Conservation (phyloP, 2,797 vertebrate species). For the Macropus fuliginosus region DNA sequence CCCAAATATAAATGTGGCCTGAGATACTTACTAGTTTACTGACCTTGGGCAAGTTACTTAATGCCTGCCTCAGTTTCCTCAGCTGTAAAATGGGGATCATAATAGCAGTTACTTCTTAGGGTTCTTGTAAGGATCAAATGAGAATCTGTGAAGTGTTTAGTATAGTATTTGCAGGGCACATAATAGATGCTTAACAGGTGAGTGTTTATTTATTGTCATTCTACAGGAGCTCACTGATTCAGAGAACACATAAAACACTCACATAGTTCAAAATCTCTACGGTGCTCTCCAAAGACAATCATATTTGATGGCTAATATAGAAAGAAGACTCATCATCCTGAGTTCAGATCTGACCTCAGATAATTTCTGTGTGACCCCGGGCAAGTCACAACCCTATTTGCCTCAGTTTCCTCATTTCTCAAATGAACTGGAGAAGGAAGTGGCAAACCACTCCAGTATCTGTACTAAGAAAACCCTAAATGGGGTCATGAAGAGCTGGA, state of each 20-base stretch:
- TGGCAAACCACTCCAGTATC: no score
- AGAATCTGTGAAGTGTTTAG: background rate
- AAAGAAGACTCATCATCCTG: background rate
- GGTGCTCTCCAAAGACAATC: background rate
- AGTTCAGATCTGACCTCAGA: background rate
- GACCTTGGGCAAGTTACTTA: background rate
- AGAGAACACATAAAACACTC: background rate
- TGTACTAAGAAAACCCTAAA: background rate
- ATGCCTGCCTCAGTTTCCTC: no score
- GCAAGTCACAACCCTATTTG: no score
- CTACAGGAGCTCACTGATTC: background rate
- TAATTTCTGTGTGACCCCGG: background rate
- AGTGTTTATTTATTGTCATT: background rate
- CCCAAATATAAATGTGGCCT: background rate
- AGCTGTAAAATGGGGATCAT: background rate
- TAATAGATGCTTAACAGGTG: background rate
- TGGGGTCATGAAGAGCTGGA: background rate
- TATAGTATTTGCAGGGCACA: background rate
- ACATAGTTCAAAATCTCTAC: background rate
- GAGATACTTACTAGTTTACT: background rate
- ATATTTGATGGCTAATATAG: background rate
- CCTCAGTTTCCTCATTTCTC: background rate
- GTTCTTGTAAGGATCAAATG: background rate
- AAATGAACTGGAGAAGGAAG: background rate
- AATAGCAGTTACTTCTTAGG: background rate